phyloP scores from a whole-genome alignment of 2,113 vertebrate genomes.

The Sitta europaea region DNA sequence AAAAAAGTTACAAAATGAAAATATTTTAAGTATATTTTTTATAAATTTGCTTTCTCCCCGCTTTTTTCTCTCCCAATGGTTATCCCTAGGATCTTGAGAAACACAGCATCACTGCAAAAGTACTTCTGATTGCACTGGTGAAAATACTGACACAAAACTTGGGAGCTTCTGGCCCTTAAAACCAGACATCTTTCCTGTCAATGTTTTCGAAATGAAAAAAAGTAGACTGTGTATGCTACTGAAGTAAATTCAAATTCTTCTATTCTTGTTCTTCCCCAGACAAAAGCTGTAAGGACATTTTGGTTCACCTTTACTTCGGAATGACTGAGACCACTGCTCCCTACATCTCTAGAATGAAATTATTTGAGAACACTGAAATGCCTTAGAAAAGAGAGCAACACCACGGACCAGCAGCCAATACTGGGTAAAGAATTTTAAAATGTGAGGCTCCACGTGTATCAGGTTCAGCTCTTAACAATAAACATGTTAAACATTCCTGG shows the following conservation, averaged over 20 bases:
- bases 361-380: not conserved
- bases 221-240: not conserved
- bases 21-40: not conserved
- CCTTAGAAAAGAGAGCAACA: not conserved
- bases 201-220: not conserved
- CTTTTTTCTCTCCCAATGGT: rapidly evolving
- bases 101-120: not conserved
- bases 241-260: not conserved
- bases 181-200: not conserved
- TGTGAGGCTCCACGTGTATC: rapidly evolving
- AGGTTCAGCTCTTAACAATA: not conserved
- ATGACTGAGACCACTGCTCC: not conserved
- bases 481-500: not conserved
- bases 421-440: not conserved
- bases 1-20: not conserved
- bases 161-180: not conserved
- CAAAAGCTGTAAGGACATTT: not conserved
- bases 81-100: not conserved
- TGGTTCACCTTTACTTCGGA: not conserved
- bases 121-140: not conserved
- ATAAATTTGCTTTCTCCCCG: rapidly evolving
- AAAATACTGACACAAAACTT: not conserved
- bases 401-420: rapidly evolving
- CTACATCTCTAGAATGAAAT: not conserved
- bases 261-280: not conserved